Conservation (phyloP, 1,140 invertebrate genomes). For the Theocolax elegans region DNA sequence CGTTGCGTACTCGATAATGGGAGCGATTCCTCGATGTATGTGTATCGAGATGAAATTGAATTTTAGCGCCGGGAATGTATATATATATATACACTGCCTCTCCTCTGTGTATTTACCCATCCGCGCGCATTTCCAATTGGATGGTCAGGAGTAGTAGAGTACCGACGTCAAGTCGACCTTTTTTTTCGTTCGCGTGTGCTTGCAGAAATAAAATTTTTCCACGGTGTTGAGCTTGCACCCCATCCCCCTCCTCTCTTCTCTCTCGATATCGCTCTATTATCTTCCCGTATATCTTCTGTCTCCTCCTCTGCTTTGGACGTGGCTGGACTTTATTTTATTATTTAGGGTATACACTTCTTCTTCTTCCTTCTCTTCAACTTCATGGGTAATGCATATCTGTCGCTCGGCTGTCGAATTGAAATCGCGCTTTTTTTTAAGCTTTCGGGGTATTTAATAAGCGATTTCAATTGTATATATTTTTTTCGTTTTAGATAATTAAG, state of each 20-base stretch:
- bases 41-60: slow-evolving; percentile 57
- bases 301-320: slow-evolving; percentile 13
- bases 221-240: slow-evolving; percentile 10
- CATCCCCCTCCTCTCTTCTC: not conserved
- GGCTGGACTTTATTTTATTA: too few species aligned
- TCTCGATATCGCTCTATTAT: slow-evolving; percentile 4
- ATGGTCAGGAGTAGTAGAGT: not conserved
- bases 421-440: too few species aligned
- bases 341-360: too few species aligned
- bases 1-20: slow-evolving; percentile 44
- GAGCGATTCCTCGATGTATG: slow-evolving; percentile 42
- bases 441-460: too few species aligned
- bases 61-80: too few species aligned
- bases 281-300: slow-evolving; percentile 25
- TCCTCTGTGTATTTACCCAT: slow-evolving; percentile 41
- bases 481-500: too few species aligned
- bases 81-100: too few species aligned
- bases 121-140: slow-evolving; percentile 40
- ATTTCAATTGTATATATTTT: too few species aligned
- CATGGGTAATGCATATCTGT: too few species aligned
- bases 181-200: slow-evolving; percentile 11
- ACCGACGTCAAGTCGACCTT: not conserved
- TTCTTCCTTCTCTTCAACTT: too few species aligned
- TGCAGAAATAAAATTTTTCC: slow-evolving; percentile 53
- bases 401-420: too few species aligned